Evolutionary conservation across 2,888 invertebrate genomes (phyloP), one percentile per base, ranked within the genome.

Genomic region (Cyclophora punctaria): DNA sequence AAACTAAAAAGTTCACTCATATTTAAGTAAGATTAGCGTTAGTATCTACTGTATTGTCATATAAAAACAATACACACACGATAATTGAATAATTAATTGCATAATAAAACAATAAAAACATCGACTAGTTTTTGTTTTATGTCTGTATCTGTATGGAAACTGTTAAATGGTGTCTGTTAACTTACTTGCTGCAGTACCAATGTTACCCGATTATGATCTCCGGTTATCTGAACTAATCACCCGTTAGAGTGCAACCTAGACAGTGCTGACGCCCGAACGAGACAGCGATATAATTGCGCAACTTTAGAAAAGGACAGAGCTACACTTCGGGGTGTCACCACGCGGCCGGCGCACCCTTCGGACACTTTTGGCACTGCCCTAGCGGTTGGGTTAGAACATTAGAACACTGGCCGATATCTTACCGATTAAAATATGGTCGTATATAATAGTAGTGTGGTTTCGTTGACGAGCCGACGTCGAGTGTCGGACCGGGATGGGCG

Each of bases 401-500:
- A 57, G 56, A 70, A 67, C 83, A 81, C 83, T 80, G 69, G 70
- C 63, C 62, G 69, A 64, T 70, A 66, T 79, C 86, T 88, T 88
- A 88, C 88, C 87, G 86, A 76, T 83, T 75, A 70, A 75, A 80
- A 79, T 81, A 73, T 80, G 80, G 80, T 85, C 84, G 86, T 78
- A 57, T 75, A 75, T 66, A 72, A 76, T 76, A 76, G 77, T 74
- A 77, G 84, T 85, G 79, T 85, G 75, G 78, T 78, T 74, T 83
- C 79, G 83, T 80, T 76, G 86, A 87, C 84, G 87, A 88, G 87
- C 88, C 87, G 88, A 88, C 88, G 88, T 88, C 83, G 88, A 88
- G 87, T 88, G 87, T 87, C 84, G 87, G 84, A 80, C 83, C 85
- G 61, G 85, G 83, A 75, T 78, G 79, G 87, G 83, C 87, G 88